Evolutionary conservation across 1,140 invertebrate species (phyloP), one percentile per base, ranked within the genome.

Genomic region (Papilio dardanus): DNA sequence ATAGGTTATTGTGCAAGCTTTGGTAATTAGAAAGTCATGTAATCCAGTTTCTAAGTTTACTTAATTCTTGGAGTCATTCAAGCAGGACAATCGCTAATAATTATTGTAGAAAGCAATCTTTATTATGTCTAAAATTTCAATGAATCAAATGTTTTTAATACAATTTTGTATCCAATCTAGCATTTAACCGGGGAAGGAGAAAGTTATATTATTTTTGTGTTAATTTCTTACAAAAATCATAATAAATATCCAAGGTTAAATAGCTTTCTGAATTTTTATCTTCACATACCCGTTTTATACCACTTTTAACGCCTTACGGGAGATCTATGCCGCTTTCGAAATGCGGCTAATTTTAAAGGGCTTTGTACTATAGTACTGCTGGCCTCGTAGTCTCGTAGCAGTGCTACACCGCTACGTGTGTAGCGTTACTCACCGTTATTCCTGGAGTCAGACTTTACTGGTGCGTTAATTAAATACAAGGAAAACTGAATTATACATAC

Each of bases 401-500:
- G 21, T 42, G 67, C 67, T 69, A 69, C 67, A 69, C 19, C 19
- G 67, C 67, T 69, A 69, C 67, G 35, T 3, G 35, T 35, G 67
- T 69, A 69, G 67, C 67, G 3, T 69, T 69, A 69, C 33, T 69
- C 67, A 40, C 33, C 6, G 16, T 21, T 69, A 42, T 69, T 69
- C 35, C 67, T 69, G 67, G 31, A 69, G 21, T 24, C 66, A 28
- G 21, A 14, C 6, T 50, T 19, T 5, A 50, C n/a, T 6, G n/a
- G 46, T 14, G 24, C 10, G 12, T 14, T 24, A 58, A 28, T 14
- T 28, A 62, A 30, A 24, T 62, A 28, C 8, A 58, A 14, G 12
- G 24, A 62, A 21, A 54, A n/a, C n/a, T n/a, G n/a, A n/a, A n/a
- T n/a, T n/a, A n/a, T n/a, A n/a, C n/a, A n/a, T n/a, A n/a, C n/a